phyloP scores from a whole-genome alignment of 2,797 vertebrate genomes.

The Myiothlypis coronata region DNA sequence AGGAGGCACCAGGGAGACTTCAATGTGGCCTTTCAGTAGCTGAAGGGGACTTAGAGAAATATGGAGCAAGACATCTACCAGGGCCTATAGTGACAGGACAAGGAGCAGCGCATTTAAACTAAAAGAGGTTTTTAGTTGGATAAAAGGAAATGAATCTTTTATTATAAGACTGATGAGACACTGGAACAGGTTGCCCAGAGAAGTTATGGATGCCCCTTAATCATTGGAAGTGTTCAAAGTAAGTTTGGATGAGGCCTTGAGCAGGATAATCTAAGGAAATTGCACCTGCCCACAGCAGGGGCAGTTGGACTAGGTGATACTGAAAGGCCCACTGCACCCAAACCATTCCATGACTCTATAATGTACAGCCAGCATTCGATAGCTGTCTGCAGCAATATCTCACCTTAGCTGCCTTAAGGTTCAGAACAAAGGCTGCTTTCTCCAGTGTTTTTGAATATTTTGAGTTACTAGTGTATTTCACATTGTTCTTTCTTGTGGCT shows the following conservation, averaged over 20 bases:
- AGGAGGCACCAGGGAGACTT: not conserved
- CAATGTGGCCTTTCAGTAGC: not conserved
- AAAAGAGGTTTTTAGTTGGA: not conserved
- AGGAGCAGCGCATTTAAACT: not conserved
- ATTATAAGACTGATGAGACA: not conserved
- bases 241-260: not conserved
- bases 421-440: not conserved
- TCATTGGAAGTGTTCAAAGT: not conserved
- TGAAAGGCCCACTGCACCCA: not conserved
- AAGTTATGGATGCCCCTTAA: not conserved
- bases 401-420: not conserved
- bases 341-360: not conserved
- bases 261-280: not conserved
- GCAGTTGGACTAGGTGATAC: not conserved
- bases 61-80: not conserved
- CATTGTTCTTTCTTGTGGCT: not conserved
- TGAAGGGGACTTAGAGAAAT: not conserved
- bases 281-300: not conserved
- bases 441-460: not conserved
- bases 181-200: not conserved
- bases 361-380: not conserved
- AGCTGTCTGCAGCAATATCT: not conserved
- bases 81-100: not conserved
- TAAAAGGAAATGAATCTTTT: not conserved
- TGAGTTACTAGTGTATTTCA: not conserved